Conservation (phyloP, 2,113 vertebrate species). For the Atherinomorus stipes region DNA sequence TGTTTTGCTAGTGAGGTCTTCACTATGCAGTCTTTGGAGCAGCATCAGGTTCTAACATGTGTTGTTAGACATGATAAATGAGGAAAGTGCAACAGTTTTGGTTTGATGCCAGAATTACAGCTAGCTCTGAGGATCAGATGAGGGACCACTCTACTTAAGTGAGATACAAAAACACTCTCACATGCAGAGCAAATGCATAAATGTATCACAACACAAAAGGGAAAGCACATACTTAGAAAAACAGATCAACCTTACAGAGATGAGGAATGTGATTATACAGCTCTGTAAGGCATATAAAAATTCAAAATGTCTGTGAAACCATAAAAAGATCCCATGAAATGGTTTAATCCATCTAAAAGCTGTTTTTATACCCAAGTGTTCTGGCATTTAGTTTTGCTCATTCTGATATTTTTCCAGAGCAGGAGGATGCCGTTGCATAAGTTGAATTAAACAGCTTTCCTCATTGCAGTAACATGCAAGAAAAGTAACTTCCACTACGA, state of each 20-base stretch:
- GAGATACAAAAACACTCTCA: slow-evolving; percentile 50
- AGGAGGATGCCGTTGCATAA: not conserved
- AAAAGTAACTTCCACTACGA: not conserved
- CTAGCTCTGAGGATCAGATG: slow-evolving; percentile 43
- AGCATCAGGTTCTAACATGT: slow-evolving; percentile 52
- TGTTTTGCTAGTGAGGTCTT: slow-evolving; percentile 59
- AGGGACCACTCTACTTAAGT: slow-evolving; percentile 55
- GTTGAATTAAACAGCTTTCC: not conserved
- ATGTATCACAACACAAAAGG: slow-evolving; percentile 24
- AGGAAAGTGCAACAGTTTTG: slow-evolving; percentile 48
- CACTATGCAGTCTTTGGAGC: slow-evolving; percentile 52
- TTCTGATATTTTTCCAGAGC: not conserved
- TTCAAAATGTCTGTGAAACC: not conserved
- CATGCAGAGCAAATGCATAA: slow-evolving; percentile 27
- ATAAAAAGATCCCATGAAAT: not conserved
- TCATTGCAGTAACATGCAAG: not conserved
- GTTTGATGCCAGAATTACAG: slow-evolving; percentile 50
- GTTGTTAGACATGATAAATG: slow-evolving; percentile 66
- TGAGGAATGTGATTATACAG: not conserved
- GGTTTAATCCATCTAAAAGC: not conserved
- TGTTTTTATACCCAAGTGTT: not conserved
- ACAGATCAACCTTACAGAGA: not conserved
- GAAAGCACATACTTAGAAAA: not conserved
- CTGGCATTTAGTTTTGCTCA: not conserved
- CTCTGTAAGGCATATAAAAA: not conserved